phyloP scores from a whole-genome alignment of 2,888 invertebrate genomes.

The Dynastes maya region DNA sequence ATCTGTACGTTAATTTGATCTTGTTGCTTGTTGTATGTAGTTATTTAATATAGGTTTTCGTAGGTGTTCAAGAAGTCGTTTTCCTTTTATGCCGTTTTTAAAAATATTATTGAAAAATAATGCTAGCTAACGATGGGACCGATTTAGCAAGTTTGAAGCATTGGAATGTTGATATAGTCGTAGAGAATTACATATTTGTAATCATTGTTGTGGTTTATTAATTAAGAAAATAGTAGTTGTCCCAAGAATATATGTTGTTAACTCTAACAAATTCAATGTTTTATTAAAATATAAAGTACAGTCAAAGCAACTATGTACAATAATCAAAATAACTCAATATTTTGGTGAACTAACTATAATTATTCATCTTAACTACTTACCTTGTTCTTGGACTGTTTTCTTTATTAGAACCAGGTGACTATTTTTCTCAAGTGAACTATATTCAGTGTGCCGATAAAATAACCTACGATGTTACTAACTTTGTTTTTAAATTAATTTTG shows the following conservation, averaged over 20 bases:
- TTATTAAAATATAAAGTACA: too few species aligned
- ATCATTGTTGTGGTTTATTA: background rate
- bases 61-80: constrained; percentile 41
- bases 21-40: background rate
- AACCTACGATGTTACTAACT: too few species aligned
- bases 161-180: background rate
- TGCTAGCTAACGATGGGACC: background rate
- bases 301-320: too few species aligned
- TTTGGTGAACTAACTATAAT: too few species aligned
- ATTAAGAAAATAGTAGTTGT: background rate
- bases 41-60: background rate
- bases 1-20: background rate
- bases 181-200: background rate
- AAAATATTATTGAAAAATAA: constrained; percentile 32
- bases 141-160: background rate
- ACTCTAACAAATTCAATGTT: too few species aligned
- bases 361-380: too few species aligned
- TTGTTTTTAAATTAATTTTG: too few species aligned
- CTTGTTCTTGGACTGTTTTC: too few species aligned
- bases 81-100: constrained; percentile 40
- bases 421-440: too few species aligned
- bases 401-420: too few species aligned
- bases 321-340: too few species aligned
- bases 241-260: background rate
- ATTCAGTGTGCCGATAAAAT: too few species aligned